Evolutionary conservation across 2,113 vertebrate genomes (phyloP).

Genomic region (Halichoeres trimaculatus): DNA sequence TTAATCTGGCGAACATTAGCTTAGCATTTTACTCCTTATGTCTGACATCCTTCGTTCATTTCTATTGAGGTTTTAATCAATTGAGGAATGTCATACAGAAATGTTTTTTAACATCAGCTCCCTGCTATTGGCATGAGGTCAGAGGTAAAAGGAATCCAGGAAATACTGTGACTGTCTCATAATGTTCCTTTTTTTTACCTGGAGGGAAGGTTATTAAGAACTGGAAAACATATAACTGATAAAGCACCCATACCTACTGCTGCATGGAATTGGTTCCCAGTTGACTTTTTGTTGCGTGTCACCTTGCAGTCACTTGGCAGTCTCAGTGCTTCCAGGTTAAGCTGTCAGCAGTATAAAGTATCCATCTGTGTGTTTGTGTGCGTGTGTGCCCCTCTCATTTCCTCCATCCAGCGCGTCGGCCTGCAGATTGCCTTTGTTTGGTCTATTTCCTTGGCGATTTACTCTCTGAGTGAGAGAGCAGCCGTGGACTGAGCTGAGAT

Average conservation of each 20-base stretch:
- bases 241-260: constrained; percentile 18
- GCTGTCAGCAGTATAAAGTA: constrained; percentile 61
- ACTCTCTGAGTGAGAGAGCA: constrained; percentile 73
- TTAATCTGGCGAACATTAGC: no score
- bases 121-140: background rate
- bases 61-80: no score
- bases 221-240: constrained; percentile 11
- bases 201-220: constrained; percentile 12
- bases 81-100: no score
- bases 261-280: constrained; percentile 46
- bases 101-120: no score
- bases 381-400: constrained; percentile 64
- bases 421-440: constrained; percentile 81
- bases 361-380: constrained; percentile 49
- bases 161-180: background rate
- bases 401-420: constrained; percentile 43
- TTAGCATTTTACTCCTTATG: no score
- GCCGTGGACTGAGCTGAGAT: constrained; percentile 76
- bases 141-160: no score
- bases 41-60: no score
- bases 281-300: constrained; percentile 56
- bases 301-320: constrained; percentile 61
- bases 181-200: background rate
- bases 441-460: constrained; percentile 80
- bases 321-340: constrained; percentile 70